Conservation (phyloP, 2,113 vertebrate genomes). For the Passer domesticus region DNA sequence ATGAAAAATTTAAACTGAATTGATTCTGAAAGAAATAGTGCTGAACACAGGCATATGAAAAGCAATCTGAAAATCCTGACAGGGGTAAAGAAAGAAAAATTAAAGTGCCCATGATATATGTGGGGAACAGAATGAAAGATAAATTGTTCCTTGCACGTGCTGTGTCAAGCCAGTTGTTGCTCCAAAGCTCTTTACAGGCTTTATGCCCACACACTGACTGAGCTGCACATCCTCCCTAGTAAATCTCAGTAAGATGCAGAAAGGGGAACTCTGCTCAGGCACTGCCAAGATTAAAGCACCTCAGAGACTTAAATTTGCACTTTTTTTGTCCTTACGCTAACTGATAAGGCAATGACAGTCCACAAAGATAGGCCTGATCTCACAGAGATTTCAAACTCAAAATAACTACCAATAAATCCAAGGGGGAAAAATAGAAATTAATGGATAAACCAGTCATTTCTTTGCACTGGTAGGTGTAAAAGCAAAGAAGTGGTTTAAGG, state of each 20-base stretch:
- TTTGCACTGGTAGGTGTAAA: background rate
- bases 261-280: conserved; percentile 8
- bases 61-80: conserved; percentile 17
- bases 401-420: background rate
- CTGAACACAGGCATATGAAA: conserved; percentile 17
- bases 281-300: conserved; percentile 20
- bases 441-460: background rate
- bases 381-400: background rate
- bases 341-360: background rate
- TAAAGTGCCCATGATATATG: background rate
- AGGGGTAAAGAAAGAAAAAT: background rate
- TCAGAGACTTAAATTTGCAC: conserved; percentile 20
- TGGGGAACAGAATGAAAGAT: conserved; percentile 15
- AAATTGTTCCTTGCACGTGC: background rate
- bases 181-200: conserved; percentile 56
- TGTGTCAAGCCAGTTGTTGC: conserved; percentile 29
- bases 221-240: conserved; percentile 10
- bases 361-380: background rate
- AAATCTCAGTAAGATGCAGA: background rate
- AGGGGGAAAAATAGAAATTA: background rate
- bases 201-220: conserved; percentile 37
- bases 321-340: conserved; percentile 9
- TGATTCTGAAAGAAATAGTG: conserved; percentile 15
- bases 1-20: conserved; percentile 22
- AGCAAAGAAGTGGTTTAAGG: conserved; percentile 20